A percentile compares a stretch with the other conserved stretches of the same genome.
phyloP scores from a whole-genome alignment of 2,113 vertebrate genomes.

The Malurus elegans region DNA sequence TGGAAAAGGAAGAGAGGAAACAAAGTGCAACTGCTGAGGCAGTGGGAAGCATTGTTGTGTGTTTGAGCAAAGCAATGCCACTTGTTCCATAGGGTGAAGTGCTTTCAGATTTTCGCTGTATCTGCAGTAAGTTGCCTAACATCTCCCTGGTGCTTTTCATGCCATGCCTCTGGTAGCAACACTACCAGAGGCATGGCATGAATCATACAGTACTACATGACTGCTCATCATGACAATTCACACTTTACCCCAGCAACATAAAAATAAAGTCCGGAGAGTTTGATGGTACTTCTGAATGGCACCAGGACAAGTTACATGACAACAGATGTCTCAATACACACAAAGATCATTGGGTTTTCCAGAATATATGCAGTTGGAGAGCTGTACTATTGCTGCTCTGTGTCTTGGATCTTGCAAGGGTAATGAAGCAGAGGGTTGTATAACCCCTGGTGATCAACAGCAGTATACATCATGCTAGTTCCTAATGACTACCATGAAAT shows the following conservation, averaged over 20 bases:
- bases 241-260: not conserved
- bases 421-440: constrained; percentile 44
- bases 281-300: not conserved
- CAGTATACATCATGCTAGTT: not conserved
- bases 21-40: not conserved
- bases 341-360: constrained; percentile 10
- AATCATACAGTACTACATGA: not conserved
- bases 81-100: not conserved
- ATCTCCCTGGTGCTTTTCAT: not conserved
- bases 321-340: constrained; percentile 15
- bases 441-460: constrained; percentile 13
- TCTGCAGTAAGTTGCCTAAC: not conserved
- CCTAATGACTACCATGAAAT: constrained; percentile 6
- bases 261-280: not conserved
- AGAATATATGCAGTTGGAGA: constrained; percentile 32
- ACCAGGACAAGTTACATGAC: not conserved
- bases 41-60: not conserved
- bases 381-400: constrained; percentile 21
- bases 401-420: constrained; percentile 13
- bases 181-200: no score
- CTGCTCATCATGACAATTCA: not conserved
- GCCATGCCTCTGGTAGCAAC: not conserved
- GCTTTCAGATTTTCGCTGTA: not conserved
- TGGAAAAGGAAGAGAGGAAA: not conserved
- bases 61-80: not conserved